Percentiles rank a stretch among this genome's conserved stretches.
Conservation (phyloP, 2,113 vertebrate species). For the Boulengerochromis microlepis region DNA sequence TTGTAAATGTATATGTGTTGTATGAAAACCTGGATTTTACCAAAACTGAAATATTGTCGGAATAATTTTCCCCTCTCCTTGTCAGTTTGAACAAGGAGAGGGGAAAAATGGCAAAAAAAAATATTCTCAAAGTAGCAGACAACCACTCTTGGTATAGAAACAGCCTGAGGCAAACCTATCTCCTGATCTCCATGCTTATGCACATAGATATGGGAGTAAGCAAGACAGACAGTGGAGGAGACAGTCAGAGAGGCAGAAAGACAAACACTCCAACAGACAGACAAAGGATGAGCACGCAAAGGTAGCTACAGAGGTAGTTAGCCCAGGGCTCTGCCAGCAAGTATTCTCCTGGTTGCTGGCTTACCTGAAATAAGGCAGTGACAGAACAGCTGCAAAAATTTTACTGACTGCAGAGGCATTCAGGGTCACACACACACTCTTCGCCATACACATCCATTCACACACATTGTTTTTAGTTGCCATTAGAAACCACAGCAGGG, state of each 20-base stretch:
- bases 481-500: conserved; percentile 27
- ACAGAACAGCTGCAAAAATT: conserved; percentile 27
- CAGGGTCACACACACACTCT: not conserved
- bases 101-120: not conserved
- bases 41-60: not conserved
- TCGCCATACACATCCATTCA: not conserved
- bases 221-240: conserved; percentile 14
- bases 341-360: conserved; percentile 25
- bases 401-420: conserved; percentile 15
- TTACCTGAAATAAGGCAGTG: conserved; percentile 22
- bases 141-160: conserved; percentile 5
- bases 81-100: not conserved
- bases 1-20: not conserved
- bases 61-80: not conserved
- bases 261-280: conserved; percentile 8
- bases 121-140: not conserved
- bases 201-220: conserved; percentile 7
- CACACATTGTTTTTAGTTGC: conserved; percentile 7
- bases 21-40: not conserved
- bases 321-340: conserved; percentile 32
- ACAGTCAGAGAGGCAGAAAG: conserved; percentile 3
- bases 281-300: conserved; percentile 9
- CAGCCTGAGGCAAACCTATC: conserved; percentile 31
- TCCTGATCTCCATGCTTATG: conserved; percentile 20
- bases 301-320: conserved; percentile 23